These are phyloP conservation scores for Lordiphosa stackelbergi DNA, from an alignment of 1,140 invertebrate species.

Conservation along the genomic window DNA sequence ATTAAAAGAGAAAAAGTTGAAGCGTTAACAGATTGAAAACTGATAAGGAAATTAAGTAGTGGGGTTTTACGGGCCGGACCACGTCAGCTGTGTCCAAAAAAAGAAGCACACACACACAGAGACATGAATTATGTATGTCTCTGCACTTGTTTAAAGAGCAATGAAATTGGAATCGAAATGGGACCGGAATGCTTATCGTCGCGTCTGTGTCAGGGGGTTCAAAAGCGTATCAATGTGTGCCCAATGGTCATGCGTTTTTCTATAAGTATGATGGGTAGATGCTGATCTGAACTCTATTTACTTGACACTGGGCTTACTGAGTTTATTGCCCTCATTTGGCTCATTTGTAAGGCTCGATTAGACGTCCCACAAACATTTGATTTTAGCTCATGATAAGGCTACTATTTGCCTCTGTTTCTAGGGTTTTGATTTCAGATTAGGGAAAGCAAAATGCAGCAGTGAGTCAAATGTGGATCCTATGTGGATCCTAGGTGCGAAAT, in stretches of 20 bases:
- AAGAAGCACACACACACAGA: too few species aligned
- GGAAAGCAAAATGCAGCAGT: too few species aligned
- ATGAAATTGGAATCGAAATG: conserved; percentile 16
- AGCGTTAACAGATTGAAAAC: background rate
- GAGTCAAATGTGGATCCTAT: too few species aligned
- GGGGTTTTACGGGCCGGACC: too few species aligned
- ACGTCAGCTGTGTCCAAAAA: too few species aligned
- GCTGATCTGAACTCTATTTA: conserved; percentile 1
- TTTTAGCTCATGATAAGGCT: conserved; percentile 23
- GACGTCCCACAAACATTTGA: conserved; percentile 19
- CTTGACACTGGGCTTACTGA: background rate
- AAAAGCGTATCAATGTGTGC: conserved; percentile 40
- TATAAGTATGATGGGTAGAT: background rate
- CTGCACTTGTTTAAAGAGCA: conserved; percentile 6
- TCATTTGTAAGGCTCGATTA: conserved; percentile 21
- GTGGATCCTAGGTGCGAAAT: too few species aligned
- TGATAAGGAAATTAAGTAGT: background rate
- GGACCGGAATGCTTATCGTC: conserved; percentile 40
- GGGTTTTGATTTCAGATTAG: conserved; percentile 14
- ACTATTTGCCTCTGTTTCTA: conserved; percentile 34
- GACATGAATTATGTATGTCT: background rate
- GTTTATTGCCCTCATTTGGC: conserved; percentile 31
- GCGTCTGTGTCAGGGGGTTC: conserved; percentile 54
- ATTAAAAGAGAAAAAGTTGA: background rate
- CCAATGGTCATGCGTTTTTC: background rate